Percentiles rank a stretch among this genome's conserved stretches.
phyloP scores from a whole-genome alignment of 2,888 invertebrate species.

The Platycheirus albimanus region DNA sequence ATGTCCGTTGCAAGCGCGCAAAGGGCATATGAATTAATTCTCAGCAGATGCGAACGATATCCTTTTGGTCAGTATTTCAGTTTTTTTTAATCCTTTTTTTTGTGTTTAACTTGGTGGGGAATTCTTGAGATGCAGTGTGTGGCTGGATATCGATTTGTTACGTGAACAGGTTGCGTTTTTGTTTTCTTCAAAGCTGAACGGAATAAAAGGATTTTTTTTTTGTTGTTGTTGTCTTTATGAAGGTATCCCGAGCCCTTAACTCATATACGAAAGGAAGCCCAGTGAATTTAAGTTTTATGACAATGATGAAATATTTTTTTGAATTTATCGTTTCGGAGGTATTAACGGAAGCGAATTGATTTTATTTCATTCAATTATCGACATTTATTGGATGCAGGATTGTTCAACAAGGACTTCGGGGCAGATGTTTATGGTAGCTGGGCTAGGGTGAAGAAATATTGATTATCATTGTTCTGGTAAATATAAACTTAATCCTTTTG shows the following conservation, averaged over 20 bases:
- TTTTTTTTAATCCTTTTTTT: conserved; percentile 58
- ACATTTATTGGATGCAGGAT: conserved; percentile 59
- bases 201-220: conserved; percentile 42
- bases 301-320: conserved; percentile 48
- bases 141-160: conserved; percentile 67
- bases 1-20: conserved; percentile 20
- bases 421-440: conserved; percentile 56
- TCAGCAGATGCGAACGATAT: conserved; percentile 63
- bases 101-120: conserved; percentile 17
- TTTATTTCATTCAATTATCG: conserved; percentile 71
- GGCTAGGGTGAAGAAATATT: conserved; percentile 29
- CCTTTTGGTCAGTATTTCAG: conserved; percentile 64
- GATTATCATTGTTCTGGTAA: conserved; percentile 9
- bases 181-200: background rate
- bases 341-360: conserved; percentile 74
- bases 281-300: conserved; percentile 29
- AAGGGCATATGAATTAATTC: conserved; percentile 58
- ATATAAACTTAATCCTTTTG: conserved; percentile 15
- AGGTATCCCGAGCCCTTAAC: background rate
- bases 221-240: no score
- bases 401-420: conserved; percentile 1
- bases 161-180: conserved; percentile 60
- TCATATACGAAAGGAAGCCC: conserved; percentile 3
- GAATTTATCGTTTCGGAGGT: conserved; percentile 61
- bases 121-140: conserved; percentile 39